These are phyloP conservation scores for Hymenopus coronatus DNA, from an alignment of 2,888 invertebrate species.

Conservation along the genomic window DNA sequence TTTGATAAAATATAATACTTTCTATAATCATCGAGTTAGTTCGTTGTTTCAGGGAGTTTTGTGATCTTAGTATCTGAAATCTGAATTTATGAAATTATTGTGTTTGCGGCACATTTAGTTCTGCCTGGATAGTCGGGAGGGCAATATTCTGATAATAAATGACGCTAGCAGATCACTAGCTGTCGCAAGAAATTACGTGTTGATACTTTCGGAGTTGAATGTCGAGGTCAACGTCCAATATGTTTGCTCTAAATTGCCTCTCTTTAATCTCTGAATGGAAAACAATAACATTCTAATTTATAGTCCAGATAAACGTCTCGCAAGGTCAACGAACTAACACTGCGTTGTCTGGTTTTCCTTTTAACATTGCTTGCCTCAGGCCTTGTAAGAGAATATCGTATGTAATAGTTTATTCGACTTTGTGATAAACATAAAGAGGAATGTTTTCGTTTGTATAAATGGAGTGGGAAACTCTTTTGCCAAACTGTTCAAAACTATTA, in stretches of 20 bases:
- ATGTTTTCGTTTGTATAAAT: no score
- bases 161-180: not conserved
- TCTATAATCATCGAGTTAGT: no score
- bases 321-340: not conserved
- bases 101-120: not conserved
- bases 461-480: no score
- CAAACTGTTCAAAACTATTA: no score
- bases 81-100: no score
- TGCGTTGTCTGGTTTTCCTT: not conserved
- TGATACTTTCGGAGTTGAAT: not conserved
- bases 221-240: not conserved
- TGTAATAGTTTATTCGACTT: no score
- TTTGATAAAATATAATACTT: no score
- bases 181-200: not conserved
- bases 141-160: not conserved
- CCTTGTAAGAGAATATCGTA: no score
- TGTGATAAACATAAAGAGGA: no score
- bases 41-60: no score
- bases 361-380: no score
- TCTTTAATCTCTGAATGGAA: not conserved
- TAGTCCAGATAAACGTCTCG: not conserved
- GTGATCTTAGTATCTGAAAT: no score
- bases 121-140: not conserved
- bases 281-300: not conserved
- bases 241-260: not conserved